Evolutionary conservation across 2,113 vertebrate species (phyloP).

Genomic region (Dinomys branickii): DNA sequence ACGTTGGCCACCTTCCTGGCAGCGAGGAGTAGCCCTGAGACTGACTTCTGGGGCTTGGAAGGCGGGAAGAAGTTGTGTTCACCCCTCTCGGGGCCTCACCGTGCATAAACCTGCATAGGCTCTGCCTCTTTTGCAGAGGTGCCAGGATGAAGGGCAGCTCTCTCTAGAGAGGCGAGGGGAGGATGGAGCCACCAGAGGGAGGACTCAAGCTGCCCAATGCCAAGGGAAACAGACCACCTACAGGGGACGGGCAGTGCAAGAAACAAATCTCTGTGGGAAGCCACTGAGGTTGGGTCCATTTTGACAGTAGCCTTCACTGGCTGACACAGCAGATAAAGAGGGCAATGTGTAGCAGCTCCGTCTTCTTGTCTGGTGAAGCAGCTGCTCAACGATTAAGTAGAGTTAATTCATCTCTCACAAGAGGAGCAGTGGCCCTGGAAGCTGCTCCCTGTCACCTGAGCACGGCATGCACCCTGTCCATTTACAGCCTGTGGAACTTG

Average conservation of each 20-base stretch:
- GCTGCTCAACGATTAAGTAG: background rate
- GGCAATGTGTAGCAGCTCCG: background rate
- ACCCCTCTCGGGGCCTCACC: background rate
- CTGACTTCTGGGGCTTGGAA: background rate
- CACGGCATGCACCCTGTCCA: background rate
- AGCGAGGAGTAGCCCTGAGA: background rate
- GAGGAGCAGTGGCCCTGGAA: background rate
- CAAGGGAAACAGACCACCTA: background rate
- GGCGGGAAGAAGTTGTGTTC: background rate
- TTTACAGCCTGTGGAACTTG: background rate
- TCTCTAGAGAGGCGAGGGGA: background rate
- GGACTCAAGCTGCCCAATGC: background rate
- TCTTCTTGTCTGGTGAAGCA: background rate
- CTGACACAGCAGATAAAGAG: background rate
- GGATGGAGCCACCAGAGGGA: background rate
- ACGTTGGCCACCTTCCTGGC: background rate
- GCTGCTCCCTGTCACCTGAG: background rate
- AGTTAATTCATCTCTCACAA: background rate
- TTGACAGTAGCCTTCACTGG: background rate
- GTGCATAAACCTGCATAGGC: background rate
- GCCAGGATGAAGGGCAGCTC: background rate
- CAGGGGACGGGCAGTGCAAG: fast-evolving
- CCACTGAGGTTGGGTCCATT: background rate
- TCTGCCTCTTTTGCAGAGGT: background rate
- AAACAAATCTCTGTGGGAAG: background rate